These are phyloP conservation scores for Brachyrhaphis roseni DNA, from an alignment of 2,797 vertebrate genomes.

Conservation along the genomic window DNA sequence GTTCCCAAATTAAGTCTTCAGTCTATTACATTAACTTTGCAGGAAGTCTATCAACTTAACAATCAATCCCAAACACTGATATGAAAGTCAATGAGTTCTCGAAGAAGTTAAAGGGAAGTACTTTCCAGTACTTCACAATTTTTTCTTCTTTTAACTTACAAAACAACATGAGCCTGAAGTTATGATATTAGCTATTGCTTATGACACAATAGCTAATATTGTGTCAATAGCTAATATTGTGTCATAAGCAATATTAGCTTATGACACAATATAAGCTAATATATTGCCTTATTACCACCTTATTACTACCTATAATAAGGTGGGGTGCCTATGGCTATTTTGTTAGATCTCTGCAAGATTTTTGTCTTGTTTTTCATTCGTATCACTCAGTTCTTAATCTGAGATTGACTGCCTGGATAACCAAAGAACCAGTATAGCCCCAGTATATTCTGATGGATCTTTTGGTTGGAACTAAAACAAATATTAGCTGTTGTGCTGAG, in stretches of 20 bases:
- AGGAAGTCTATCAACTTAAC: too few species aligned
- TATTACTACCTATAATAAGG: neutral
- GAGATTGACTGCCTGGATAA: neutral
- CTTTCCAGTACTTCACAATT: neutral
- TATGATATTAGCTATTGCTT: neutral
- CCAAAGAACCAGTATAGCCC: neutral
- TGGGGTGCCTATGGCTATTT: neutral
- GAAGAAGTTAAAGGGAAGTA: neutral
- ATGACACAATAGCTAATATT: too few species aligned
- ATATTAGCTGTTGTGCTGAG: neutral
- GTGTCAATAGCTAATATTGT: too few species aligned
- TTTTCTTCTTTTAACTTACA: neutral
- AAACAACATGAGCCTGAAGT: neutral
- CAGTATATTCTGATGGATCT: neutral
- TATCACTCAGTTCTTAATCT: neutral
- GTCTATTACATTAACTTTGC: neutral
- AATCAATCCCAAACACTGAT: too few species aligned
- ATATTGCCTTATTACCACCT: too few species aligned
- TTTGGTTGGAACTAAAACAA: neutral
- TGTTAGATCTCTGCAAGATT: neutral
- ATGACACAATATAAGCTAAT: too few species aligned
- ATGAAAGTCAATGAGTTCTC: too few species aligned
- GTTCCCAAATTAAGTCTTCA: neutral
- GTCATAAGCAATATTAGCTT: too few species aligned
- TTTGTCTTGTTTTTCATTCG: neutral